Percentiles rank a stretch among this genome's conserved stretches.
Conservation (phyloP, 2,888 invertebrate species). For the Sarcophaga variegata region DNA sequence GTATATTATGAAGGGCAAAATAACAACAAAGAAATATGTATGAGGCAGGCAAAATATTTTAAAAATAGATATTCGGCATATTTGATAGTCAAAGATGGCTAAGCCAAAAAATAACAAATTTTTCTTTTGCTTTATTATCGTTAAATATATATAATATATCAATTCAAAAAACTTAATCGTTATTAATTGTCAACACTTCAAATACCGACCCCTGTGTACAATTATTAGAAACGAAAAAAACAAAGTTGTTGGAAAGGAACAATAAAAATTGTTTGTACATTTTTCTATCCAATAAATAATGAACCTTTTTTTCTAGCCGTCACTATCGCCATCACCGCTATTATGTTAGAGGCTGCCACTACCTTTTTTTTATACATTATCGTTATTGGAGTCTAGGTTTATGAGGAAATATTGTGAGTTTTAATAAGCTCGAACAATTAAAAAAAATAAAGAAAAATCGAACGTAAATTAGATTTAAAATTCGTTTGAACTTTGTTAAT, state of each 20-base stretch:
- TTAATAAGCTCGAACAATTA: conserved; percentile 32
- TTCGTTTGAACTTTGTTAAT: conserved; percentile 49
- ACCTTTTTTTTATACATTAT: background rate
- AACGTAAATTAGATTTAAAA: conserved; percentile 44
- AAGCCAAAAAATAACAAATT: too few relatives aligned
- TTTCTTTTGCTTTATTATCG: too few relatives aligned
- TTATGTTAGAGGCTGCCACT: background rate
- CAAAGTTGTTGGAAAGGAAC: background rate
- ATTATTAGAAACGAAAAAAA: background rate
- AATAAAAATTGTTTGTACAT: background rate
- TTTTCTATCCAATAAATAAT: conserved; percentile 19
- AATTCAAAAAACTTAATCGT: too few relatives aligned
- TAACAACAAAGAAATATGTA: too few relatives aligned
- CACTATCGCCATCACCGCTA: background rate
- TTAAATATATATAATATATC: too few relatives aligned
- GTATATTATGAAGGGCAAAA: too few relatives aligned
- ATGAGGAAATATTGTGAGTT: conserved; percentile 4
- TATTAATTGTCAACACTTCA: too few relatives aligned
- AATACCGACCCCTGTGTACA: background rate
- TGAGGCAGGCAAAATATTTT: too few relatives aligned
- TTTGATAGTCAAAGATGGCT: too few relatives aligned
- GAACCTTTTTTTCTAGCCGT: background rate
- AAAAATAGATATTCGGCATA: too few relatives aligned
- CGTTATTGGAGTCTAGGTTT: conserved; percentile 27
- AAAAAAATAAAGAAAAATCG: conserved; percentile 6